phyloP scores from a whole-genome alignment of 1,140 invertebrate genomes.

The Helicorthomorpha holstii region DNA sequence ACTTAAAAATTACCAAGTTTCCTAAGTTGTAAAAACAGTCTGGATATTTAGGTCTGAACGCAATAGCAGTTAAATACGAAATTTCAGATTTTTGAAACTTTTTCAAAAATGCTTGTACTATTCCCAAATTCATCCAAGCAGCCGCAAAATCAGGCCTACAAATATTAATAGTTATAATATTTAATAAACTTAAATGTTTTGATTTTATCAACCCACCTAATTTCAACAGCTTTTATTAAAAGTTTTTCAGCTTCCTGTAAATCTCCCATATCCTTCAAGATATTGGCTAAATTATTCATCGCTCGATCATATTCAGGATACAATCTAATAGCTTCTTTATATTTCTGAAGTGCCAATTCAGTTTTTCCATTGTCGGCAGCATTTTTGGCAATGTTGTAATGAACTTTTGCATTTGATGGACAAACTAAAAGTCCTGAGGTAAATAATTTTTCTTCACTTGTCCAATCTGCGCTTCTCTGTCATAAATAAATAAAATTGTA shows the following conservation, averaged over 20 bases:
- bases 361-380: conserved; percentile 54
- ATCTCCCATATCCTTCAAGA: conserved; percentile 60
- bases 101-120: conserved; percentile 58
- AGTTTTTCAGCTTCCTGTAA: conserved; percentile 55
- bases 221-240: conserved; percentile 48
- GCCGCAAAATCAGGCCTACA: conserved; percentile 69
- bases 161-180: too few relatives aligned
- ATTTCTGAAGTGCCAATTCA: conserved; percentile 51
- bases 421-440: conserved; percentile 53
- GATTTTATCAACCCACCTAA: conserved; percentile 45
- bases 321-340: conserved; percentile 53
- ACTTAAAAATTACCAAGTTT: conserved; percentile 47
- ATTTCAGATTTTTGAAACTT: conserved; percentile 50
- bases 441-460: conserved; percentile 51
- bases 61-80: conserved; percentile 53
- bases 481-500: too few relatives aligned
- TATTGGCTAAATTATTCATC: conserved; percentile 91
- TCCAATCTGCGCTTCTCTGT: conserved; percentile 60
- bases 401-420: conserved; percentile 82
- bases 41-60: conserved; percentile 59
- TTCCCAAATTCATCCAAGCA: conserved; percentile 96
- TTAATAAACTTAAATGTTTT: not conserved
- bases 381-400: conserved; percentile 86
- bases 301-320: conserved; percentile 87
- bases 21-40: conserved; percentile 91